Percentiles rank a stretch among this genome's conserved stretches.
phyloP scores from a whole-genome alignment of 2,113 vertebrate species.

The Burhinus bistriatus region DNA sequence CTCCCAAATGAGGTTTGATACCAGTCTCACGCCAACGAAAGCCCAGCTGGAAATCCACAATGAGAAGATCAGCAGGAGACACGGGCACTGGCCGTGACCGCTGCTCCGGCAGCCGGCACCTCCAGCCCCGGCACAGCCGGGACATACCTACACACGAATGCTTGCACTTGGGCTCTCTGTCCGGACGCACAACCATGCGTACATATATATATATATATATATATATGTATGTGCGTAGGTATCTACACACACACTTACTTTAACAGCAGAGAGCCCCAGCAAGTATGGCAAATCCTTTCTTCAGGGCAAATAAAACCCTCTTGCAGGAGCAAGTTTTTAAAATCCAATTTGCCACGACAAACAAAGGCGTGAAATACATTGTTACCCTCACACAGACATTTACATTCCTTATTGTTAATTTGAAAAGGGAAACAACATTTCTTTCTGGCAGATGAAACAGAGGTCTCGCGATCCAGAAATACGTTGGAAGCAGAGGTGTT shows the following conservation, averaged over 20 bases:
- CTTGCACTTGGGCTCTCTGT: rapidly evolving
- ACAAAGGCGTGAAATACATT: background rate
- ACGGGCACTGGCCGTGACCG: rapidly evolving
- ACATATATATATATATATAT: rapidly evolving
- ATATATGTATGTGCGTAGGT: rapidly evolving
- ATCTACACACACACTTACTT: rapidly evolving
- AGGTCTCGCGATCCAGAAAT: background rate
- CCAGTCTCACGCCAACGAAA: rapidly evolving
- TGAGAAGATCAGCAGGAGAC: background rate
- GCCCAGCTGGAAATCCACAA: background rate
- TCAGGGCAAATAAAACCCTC: background rate
- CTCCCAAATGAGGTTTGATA: background rate
- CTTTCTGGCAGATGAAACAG: background rate
- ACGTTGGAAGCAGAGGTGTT: background rate
- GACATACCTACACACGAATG: background rate
- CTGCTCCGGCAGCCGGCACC: background rate
- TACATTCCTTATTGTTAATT: background rate
- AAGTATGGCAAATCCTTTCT: background rate
- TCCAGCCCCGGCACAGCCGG: background rate
- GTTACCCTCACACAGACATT: background rate
- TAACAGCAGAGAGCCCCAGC: background rate
- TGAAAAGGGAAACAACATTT: background rate
- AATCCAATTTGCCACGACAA: slow-evolving; percentile 34
- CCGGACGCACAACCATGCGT: rapidly evolving
- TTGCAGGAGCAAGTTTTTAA: background rate